Conservation (phyloP, 2,888 invertebrate genomes). For the Ichneumoninae sp. region DNA sequence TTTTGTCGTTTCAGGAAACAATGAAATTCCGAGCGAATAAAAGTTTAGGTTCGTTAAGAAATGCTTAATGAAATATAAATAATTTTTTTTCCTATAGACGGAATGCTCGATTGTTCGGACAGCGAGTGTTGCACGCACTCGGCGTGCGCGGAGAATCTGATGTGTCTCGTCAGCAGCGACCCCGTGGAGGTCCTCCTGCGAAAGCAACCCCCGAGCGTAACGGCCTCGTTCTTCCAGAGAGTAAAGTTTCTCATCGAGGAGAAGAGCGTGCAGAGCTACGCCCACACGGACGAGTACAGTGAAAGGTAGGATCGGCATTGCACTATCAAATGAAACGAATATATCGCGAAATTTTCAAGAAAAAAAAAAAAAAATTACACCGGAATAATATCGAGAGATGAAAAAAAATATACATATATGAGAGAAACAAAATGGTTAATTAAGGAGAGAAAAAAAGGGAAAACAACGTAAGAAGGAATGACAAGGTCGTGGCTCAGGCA, state of each 20-base stretch:
- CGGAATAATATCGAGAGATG: conserved; percentile 56
- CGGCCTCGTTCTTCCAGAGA: conserved; percentile 98
- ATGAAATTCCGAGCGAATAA: too few species aligned
- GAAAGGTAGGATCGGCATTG: conserved; percentile 93
- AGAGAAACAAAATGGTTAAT: conserved; percentile 38
- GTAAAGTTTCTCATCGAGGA: conserved; percentile 99
- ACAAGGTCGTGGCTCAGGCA: conserved; percentile 64
- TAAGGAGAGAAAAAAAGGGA: conserved; percentile 36
- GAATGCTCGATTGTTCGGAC: conserved; percentile 99
- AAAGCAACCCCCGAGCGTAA: conserved; percentile 98
- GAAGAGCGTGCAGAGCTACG: conserved; percentile 99
- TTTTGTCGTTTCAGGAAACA: too few species aligned
- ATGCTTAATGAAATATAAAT: neutral
- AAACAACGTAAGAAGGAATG: conserved; percentile 55
- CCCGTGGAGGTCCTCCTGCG: conserved; percentile 98
- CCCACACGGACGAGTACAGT: conserved; percentile 98
- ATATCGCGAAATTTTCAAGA: conserved; percentile 45
- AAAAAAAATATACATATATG: neutral
- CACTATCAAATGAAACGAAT: conserved; percentile 55
- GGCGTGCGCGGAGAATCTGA: conserved; percentile 94
- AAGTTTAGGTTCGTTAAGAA: too few species aligned
- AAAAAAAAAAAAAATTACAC: conserved; percentile 45
- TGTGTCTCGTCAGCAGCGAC: conserved; percentile 98
- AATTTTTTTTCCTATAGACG: conserved; percentile 89
- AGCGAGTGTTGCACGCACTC: conserved; percentile 98